phyloP scores from a whole-genome alignment of 2,797 vertebrate genomes.

The Linurgus olivaceus region DNA sequence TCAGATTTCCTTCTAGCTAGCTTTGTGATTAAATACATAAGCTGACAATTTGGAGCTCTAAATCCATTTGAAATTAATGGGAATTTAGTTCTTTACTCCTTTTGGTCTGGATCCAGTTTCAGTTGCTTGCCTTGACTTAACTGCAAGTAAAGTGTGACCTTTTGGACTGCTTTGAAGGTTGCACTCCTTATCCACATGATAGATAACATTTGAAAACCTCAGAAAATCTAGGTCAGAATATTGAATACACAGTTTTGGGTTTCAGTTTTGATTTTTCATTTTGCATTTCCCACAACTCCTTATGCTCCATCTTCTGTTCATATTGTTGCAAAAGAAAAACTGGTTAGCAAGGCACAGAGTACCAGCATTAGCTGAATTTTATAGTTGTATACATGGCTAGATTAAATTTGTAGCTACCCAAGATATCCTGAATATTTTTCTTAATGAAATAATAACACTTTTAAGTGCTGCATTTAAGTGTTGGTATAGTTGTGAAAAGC shows the following conservation, averaged over 20 bases:
- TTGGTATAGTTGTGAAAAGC: background rate
- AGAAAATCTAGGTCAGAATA: background rate
- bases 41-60: constrained; percentile 1
- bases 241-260: background rate
- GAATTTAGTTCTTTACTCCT: constrained; percentile 38
- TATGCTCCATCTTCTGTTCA: background rate
- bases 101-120: constrained; percentile 35
- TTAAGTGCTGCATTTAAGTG: background rate
- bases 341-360: background rate
- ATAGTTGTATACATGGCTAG: background rate
- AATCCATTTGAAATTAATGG: constrained; percentile 38
- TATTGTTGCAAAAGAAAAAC: background rate
- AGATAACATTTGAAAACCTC: background rate
- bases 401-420: background rate
- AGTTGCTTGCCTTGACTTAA: background rate
- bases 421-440: background rate
- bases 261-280: background rate
- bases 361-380: background rate
- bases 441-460: background rate
- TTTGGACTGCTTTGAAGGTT: constrained; percentile 1
- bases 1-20: background rate
- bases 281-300: background rate
- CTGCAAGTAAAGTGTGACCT: background rate
- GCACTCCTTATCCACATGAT: background rate
- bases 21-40: background rate